phyloP scores from a whole-genome alignment of 2,888 invertebrate genomes.

The Mythimna ferrago region DNA sequence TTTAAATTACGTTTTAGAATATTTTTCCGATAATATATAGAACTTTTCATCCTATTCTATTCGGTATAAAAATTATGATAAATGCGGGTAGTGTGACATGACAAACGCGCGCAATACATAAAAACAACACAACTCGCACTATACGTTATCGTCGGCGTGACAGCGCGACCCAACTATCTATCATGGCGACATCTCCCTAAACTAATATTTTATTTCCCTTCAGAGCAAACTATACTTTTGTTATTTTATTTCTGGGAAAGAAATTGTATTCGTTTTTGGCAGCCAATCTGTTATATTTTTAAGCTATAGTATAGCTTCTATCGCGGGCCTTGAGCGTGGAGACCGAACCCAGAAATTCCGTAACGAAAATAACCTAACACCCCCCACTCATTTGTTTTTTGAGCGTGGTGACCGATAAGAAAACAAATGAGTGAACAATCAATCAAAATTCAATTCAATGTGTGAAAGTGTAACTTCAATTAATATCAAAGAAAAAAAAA shows the following conservation, averaged over 20 bases:
- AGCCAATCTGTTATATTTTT: background rate
- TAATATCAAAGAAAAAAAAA: too few relatives aligned
- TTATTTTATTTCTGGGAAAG: background rate
- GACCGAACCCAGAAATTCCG: too few relatives aligned
- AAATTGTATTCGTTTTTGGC: background rate
- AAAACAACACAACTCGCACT: conserved; percentile 38
- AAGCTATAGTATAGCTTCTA: too few relatives aligned
- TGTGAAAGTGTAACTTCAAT: too few relatives aligned
- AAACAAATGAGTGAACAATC: too few relatives aligned
- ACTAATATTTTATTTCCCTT: conserved; percentile 49
- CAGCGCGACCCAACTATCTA: conserved; percentile 45
- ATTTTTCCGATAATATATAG: background rate
- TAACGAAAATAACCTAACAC: too few relatives aligned
- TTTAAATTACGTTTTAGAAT: background rate
- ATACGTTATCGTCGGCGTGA: conserved; percentile 40
- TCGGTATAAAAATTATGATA: conserved; percentile 35
- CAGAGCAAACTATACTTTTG: background rate
- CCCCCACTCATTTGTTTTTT: too few relatives aligned
- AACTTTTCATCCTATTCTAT: conserved; percentile 28
- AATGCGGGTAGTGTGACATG: conserved; percentile 35
- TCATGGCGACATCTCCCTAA: conserved; percentile 55
- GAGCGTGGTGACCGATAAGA: too few relatives aligned
- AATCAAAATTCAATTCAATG: too few relatives aligned
- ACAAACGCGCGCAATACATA: conserved; percentile 40
- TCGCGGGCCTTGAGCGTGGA: too few relatives aligned